Conservation (phyloP, 1,140 invertebrate genomes). For the Caenorhabditis briggsae region DNA sequence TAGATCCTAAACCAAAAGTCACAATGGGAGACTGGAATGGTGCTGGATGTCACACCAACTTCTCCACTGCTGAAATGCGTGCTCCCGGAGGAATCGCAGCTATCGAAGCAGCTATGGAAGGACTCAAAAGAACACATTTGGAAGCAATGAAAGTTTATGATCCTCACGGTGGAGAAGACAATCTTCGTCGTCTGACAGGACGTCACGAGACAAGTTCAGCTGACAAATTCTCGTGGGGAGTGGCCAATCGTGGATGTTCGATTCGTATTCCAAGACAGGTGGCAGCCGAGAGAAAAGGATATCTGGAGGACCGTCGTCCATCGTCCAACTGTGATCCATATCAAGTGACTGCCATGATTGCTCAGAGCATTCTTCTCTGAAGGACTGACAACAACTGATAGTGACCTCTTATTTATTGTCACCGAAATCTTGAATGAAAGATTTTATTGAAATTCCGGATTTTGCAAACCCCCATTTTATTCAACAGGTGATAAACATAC, state of each 20-base stretch:
- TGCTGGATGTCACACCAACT: conserved; percentile 89
- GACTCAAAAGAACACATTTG: conserved; percentile 86
- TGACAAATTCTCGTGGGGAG: conserved; percentile 86
- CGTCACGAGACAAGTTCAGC: conserved; percentile 88
- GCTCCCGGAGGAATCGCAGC: conserved; percentile 84
- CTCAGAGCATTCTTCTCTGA: conserved; percentile 14
- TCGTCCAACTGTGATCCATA: conserved; percentile 95
- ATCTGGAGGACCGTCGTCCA: conserved; percentile 92
- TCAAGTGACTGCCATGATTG: conserved; percentile 77
- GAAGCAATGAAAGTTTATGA: conserved; percentile 92
- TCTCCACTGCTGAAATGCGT: conserved; percentile 90
- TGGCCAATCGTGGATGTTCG: conserved; percentile 86
- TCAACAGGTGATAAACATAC: too few species aligned
- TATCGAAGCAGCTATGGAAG: conserved; percentile 82
- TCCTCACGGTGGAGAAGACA: conserved; percentile 84
- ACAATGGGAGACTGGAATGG: conserved; percentile 86
- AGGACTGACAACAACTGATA: not conserved
- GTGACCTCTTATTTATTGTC: too few species aligned
- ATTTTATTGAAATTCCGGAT: too few species aligned
- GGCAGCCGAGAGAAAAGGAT: conserved; percentile 82
- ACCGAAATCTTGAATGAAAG: too few species aligned
- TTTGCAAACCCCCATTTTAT: too few species aligned
- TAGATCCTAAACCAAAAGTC: conserved; percentile 88
- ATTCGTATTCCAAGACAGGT: conserved; percentile 87
- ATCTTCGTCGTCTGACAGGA: conserved; percentile 88